These are phyloP conservation scores for Deroplatys truncata DNA, from an alignment of 2,888 invertebrate species.

Conservation along the genomic window DNA sequence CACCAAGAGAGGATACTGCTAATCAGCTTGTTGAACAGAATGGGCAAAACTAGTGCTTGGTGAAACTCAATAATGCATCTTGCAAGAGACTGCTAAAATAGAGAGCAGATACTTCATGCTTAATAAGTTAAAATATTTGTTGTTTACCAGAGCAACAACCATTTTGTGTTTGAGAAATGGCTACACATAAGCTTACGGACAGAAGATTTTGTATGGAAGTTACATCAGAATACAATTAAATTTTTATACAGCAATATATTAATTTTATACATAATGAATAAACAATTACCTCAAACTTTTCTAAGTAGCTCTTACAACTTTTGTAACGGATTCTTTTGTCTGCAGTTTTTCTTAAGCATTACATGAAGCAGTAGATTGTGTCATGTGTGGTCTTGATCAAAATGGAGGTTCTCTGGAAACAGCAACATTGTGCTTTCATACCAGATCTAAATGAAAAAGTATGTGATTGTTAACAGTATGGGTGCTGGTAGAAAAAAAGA, in stretches of 20 bases:
- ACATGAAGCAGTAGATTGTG: background rate
- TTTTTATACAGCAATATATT: conserved; percentile 15
- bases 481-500: conserved; percentile 28
- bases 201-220: background rate
- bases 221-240: background rate
- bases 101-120: background rate
- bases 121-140: background rate
- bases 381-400: background rate
- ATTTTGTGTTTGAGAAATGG: conserved; percentile 12
- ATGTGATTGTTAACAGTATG: conserved; percentile 30
- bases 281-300: conserved; percentile 8
- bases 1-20: conserved; percentile 22
- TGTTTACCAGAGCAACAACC: conserved; percentile 15
- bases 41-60: conserved; percentile 30
- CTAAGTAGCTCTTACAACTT: conserved; percentile 4
- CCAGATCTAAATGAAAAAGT: conserved; percentile 18
- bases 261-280: conserved; percentile 11
- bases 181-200: background rate
- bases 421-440: background rate
- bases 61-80: background rate
- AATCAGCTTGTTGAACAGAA: conserved; percentile 30
- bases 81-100: conserved; percentile 1
- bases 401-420: conserved; percentile 20
- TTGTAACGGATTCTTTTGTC: conserved; percentile 9
- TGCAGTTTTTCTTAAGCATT: background rate